A percentile compares a stretch with the other conserved stretches of the same genome.
phyloP scores from a whole-genome alignment of 2,797 vertebrate species.

The Fistularia tabacaria region DNA sequence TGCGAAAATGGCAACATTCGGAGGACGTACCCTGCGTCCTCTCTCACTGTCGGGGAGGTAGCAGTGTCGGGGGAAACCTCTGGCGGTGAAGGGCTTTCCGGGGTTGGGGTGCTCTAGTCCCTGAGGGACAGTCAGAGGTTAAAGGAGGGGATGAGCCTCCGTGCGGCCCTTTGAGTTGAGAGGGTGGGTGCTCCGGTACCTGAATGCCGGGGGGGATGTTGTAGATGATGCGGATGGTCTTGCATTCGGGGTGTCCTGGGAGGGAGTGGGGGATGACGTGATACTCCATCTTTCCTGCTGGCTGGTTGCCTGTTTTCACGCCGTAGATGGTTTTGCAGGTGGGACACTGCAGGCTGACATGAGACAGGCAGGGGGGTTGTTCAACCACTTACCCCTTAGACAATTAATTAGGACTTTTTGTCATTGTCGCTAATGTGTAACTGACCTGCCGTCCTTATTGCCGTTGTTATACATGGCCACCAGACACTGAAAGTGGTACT shows the following conservation, averaged over 20 bases:
- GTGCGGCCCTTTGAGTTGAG: too few relatives aligned
- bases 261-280: slow-evolving; percentile 82
- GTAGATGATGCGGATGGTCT: slow-evolving; percentile 94
- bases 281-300: slow-evolving; percentile 79
- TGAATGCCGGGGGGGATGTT: slow-evolving; percentile 90
- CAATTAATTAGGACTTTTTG: not conserved
- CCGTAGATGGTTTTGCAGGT: slow-evolving; percentile 80
- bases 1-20: not conserved
- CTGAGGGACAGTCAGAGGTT: slow-evolving; percentile 49
- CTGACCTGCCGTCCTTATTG: slow-evolving; percentile 83
- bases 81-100: slow-evolving; percentile 89
- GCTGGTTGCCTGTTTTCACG: slow-evolving; percentile 78
- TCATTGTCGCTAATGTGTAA: not conserved
- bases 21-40: slow-evolving; percentile 82
- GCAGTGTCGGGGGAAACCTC: slow-evolving; percentile 92
- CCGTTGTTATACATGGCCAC: slow-evolving; percentile 96
- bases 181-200: slow-evolving; percentile 40
- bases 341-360: slow-evolving; percentile 74
- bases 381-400: too few relatives aligned
- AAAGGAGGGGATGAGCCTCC: not conserved
- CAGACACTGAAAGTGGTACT: slow-evolving; percentile 90
- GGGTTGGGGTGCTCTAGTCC: slow-evolving; percentile 91
- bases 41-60: slow-evolving; percentile 94
- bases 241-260: slow-evolving; percentile 89
- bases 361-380: not conserved